Percentiles rank a stretch among this genome's conserved stretches.
Evolutionary conservation across 2,113 vertebrate genomes (phyloP).

Genomic region (Crotalus tigris): DNA sequence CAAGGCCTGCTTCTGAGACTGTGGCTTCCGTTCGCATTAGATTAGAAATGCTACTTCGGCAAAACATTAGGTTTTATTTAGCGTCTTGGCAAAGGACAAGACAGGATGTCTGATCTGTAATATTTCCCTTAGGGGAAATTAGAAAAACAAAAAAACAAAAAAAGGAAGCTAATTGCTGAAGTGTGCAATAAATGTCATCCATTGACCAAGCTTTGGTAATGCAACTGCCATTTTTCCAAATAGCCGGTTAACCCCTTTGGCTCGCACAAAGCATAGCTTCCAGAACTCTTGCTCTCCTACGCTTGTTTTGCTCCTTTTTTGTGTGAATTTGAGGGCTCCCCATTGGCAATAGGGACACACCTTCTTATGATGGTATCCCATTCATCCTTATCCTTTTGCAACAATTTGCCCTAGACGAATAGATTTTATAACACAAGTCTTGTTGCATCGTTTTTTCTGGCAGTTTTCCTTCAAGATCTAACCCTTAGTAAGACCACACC

Average conservation of each 20-base stretch:
- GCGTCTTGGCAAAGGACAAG: conserved; percentile 29
- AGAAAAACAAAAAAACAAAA: neutral
- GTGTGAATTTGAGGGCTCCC: neutral
- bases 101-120: conserved; percentile 45
- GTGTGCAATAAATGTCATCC: conserved; percentile 19
- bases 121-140: conserved; percentile 23
- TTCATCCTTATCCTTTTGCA: neutral
- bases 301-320: neutral
- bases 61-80: conserved; percentile 36
- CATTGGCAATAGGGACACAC: no score
- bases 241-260: neutral
- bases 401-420: neutral
- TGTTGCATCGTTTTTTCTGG: conserved; percentile 19
- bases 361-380: neutral
- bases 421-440: conserved; percentile 36
- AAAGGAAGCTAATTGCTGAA: conserved; percentile 28
- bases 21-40: conserved; percentile 7
- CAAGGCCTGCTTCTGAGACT: conserved; percentile 5
- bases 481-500: neutral
- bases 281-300: neutral
- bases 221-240: conserved; percentile 14
- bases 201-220: conserved; percentile 39
- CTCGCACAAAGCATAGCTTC: neutral
- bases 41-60: conserved; percentile 11
- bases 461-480: conserved; percentile 50